Conservation (phyloP, 2,113 vertebrate genomes). For the Amphiprion ocellaris region DNA sequence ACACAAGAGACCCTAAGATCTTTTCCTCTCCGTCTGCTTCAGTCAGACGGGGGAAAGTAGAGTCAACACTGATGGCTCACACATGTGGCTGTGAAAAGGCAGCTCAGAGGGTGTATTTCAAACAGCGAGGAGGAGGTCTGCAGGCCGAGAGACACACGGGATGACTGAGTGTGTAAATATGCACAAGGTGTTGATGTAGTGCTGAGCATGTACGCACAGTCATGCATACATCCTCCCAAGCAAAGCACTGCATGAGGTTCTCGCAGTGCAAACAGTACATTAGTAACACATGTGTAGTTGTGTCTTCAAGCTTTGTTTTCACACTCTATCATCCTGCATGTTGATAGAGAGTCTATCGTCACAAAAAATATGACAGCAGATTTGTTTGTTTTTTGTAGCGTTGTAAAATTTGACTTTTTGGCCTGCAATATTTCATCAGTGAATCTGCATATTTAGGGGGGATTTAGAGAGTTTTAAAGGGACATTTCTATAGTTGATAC, state of each 20-base stretch:
- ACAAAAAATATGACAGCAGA: neutral
- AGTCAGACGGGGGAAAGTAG: conserved; percentile 40
- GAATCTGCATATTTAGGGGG: neutral
- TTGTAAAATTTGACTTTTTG: neutral
- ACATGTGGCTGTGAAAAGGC: conserved; percentile 69
- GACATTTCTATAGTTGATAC: neutral
- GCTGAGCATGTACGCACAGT: conserved; percentile 30
- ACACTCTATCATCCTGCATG: conserved; percentile 24
- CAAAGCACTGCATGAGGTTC: conserved; percentile 32
- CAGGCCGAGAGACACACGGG: conserved; percentile 56
- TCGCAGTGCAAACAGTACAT: conserved; percentile 28
- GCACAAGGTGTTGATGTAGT: conserved; percentile 64
- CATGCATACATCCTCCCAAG: conserved; percentile 37
- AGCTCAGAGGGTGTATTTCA: conserved; percentile 60
- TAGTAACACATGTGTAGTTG: conserved; percentile 34
- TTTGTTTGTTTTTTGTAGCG: neutral
- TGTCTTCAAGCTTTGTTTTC: conserved; percentile 33
- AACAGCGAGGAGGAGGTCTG: conserved; percentile 67
- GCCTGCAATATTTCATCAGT: neutral
- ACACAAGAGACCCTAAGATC: conserved; percentile 53
- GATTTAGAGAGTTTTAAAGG: conserved; percentile 8
- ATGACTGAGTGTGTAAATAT: conserved; percentile 71
- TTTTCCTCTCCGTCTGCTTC: conserved; percentile 45
- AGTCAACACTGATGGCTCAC: conserved; percentile 69
- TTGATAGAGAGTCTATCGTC: neutral